Evolutionary conservation across 2,888 invertebrate genomes (phyloP).

Genomic region (Aspidiotus destructor): DNA sequence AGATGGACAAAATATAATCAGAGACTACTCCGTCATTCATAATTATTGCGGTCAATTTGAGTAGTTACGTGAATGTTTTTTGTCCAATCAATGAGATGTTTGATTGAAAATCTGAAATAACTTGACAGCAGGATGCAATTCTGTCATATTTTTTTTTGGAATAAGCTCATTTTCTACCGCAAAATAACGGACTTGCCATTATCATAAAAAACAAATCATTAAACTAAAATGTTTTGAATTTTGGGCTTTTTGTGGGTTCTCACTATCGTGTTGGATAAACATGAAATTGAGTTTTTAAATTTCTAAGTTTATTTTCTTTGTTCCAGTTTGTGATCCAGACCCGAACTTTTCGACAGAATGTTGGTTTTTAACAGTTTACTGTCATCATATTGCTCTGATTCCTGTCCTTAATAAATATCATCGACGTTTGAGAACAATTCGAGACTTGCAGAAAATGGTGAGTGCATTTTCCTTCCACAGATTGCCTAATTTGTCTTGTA

Average conservation of each 20-base stretch:
- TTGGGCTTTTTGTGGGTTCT: too few species aligned
- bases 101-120: not conserved
- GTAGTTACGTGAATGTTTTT: not conserved
- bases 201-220: too few species aligned
- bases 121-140: not conserved
- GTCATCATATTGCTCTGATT: conserved; percentile 82
- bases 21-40: not conserved
- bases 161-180: too few species aligned
- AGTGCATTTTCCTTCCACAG: too few species aligned
- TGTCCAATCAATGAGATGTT: not conserved
- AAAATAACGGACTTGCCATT: too few species aligned
- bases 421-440: conserved; percentile 60
- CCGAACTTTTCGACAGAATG: conserved; percentile 93
- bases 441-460: conserved; percentile 78
- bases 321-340: conserved; percentile 42
- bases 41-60: not conserved
- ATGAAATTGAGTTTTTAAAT: not conserved
- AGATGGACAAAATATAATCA: too few species aligned
- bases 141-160: too few species aligned
- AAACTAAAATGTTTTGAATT: too few species aligned
- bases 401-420: conserved; percentile 81
- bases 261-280: too few species aligned
- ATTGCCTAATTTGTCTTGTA: not conserved
- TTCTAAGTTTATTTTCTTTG: not conserved
- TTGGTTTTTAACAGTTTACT: conserved; percentile 91